These are phyloP conservation scores for Nudaria mundana DNA, from an alignment of 2,888 invertebrate genomes.

Conservation along the genomic window DNA sequence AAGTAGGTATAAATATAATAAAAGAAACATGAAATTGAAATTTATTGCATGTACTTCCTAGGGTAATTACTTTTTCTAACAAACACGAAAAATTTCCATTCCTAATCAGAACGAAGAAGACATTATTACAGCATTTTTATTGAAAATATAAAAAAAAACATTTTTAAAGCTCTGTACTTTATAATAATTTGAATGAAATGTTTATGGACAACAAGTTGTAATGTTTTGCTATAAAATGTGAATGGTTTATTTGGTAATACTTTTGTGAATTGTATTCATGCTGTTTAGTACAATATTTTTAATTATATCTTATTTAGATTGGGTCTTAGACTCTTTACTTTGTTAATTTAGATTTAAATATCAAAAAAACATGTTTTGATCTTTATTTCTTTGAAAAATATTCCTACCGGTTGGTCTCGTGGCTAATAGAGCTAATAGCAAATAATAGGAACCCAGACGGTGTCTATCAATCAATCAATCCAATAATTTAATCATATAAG, in stretches of 20 bases:
- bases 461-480: too few species aligned
- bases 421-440: too few species aligned
- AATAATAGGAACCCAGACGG: too few species aligned
- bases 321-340: too few species aligned
- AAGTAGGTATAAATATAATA: too few species aligned
- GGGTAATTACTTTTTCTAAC: not conserved
- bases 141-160: constrained; percentile 7
- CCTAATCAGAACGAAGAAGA: not conserved
- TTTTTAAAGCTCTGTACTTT: constrained; percentile 5
- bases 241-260: not conserved
- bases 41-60: too few species aligned
- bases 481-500: too few species aligned
- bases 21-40: too few species aligned
- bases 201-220: constrained; percentile 5
- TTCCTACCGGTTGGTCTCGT: too few species aligned
- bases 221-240: constrained; percentile 3
- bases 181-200: constrained; percentile 4
- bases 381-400: not conserved
- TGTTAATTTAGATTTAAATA: not conserved
- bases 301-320: too few species aligned
- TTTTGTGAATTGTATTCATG: not conserved
- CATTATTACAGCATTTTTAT: constrained; percentile 5
- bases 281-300: too few species aligned
- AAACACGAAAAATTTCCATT: constrained; percentile 5
- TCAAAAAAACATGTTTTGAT: not conserved